A percentile compares a stretch with the other conserved stretches of the same genome.
These are phyloP conservation scores for Ciconia maguari DNA, from an alignment of 2,113 vertebrate species.

Conservation along the genomic window DNA sequence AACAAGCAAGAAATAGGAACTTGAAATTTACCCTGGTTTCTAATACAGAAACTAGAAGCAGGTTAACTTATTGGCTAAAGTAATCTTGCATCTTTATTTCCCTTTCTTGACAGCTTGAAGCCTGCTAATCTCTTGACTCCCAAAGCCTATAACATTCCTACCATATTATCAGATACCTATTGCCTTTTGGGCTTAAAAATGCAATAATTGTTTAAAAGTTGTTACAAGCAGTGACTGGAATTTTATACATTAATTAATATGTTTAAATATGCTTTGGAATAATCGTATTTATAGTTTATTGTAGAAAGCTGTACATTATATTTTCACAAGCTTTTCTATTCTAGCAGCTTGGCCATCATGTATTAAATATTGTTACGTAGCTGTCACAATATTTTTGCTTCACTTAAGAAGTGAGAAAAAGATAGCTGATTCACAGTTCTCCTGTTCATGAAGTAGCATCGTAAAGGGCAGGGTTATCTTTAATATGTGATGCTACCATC, in stretches of 20 bases:
- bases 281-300: not conserved
- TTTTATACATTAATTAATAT: not conserved
- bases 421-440: not conserved
- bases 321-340: not conserved
- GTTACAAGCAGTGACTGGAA: not conserved
- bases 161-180: not conserved
- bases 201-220: not conserved
- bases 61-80: not conserved
- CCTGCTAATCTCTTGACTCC: not conserved
- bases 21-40: not conserved
- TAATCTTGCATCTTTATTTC: not conserved
- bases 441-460: not conserved
- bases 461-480: not conserved
- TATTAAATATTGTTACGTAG: slow-evolving; percentile 14
- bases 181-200: not conserved
- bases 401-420: slow-evolving; percentile 13
- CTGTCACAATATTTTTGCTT: slow-evolving; percentile 39
- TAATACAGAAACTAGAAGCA: not conserved
- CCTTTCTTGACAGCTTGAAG: not conserved
- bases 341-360: not conserved
- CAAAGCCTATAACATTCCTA: not conserved
- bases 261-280: not conserved
- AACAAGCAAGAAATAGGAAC: not conserved
- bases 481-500: not conserved
- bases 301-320: not conserved